Conservation (phyloP, 1,140 invertebrate genomes). For the Aphaenogaster floridana region DNA sequence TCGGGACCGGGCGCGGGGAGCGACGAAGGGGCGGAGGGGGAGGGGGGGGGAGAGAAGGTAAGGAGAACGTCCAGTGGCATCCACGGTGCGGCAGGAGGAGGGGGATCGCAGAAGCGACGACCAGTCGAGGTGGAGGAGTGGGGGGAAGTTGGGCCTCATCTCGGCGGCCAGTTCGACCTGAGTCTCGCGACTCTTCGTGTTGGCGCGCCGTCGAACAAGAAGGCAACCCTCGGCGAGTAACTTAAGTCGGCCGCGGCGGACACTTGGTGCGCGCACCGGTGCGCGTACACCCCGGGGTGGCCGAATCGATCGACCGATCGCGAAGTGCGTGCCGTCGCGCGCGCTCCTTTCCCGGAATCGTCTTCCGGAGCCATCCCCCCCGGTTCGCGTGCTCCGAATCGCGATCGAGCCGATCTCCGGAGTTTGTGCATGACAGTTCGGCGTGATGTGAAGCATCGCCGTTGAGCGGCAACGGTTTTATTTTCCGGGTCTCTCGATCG, state of each 20-base stretch:
- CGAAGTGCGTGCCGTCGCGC: not conserved
- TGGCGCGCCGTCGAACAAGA: slow-evolving; percentile 61
- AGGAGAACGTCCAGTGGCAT: slow-evolving; percentile 75
- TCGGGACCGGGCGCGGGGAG: slow-evolving; percentile 12
- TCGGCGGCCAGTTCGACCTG: slow-evolving; percentile 72
- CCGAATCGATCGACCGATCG: not conserved
- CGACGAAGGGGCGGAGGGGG: not conserved
- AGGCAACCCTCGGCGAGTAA: slow-evolving; percentile 55
- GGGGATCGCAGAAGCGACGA: slow-evolving; percentile 67
- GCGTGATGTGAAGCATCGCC: not conserved
- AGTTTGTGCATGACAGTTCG: not conserved
- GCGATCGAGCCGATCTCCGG: too few species aligned
- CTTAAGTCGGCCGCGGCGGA: slow-evolving; percentile 17
- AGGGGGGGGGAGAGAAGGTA: slow-evolving; percentile 52
- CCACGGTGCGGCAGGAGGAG: slow-evolving; percentile 44
- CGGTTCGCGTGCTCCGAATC: not conserved
- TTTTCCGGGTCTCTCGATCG: not conserved
- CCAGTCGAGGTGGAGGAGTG: slow-evolving; percentile 63
- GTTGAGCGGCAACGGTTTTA: not conserved
- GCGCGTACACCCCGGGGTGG: not conserved
- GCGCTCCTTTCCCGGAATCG: not conserved
- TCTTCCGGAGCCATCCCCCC: not conserved
- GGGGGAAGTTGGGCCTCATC: slow-evolving; percentile 75
- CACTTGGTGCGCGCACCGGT: not conserved
- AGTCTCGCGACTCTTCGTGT: slow-evolving; percentile 70